Base-by-base conservation (phyloP, 2,888 invertebrate genomes). In the Oscheius sp. region DNA sequence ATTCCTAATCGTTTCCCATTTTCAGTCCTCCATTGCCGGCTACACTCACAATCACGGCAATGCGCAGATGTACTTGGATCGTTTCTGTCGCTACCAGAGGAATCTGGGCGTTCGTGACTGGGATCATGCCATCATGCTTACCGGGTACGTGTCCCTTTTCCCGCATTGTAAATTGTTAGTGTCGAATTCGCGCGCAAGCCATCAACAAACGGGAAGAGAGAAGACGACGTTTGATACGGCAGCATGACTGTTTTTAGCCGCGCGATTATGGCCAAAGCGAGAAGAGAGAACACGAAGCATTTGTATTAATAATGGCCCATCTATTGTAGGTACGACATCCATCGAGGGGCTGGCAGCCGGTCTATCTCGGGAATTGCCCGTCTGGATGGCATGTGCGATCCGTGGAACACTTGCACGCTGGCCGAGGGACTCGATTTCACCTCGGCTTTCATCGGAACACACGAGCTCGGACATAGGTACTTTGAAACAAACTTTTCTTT, bases 351-450 rank as follows among this genome's bases (percentile, higher is more conserved):
- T 53, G 88, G 88, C 21, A 86, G 86, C 42, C 81, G 84, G 37
- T 89, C 88, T 53, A 88, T 88, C 63, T 89, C 88, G 60, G 89
- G 89, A 68, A 89, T 89, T 55, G 89, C 89, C 13, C 81, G 88
- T n/a, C 77, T 89, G 47, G 86, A 86, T 76, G 87, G 88, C 53
- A 87, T 87, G 86, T 88, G 87, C 76, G 88, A 89, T 70, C 80
- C 86, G 0, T 86, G 87, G 86, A 89, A 89, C 75, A 87, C 88
- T 13, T 89, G 89, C 73, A 88, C 88, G 32, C 79, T 88, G 48
- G 88, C 84, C 29, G 89, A 89, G 79, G 89, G 89, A 7, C 77
- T 87, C 7, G 89, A 89, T 75, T 89, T 89, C 79, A 88, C 88
- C 3, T 85, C 88, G 4, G 88, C 86, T 3, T 89, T 89, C 76